Conservation (phyloP, 2,888 invertebrate species). For the Mythimna loreyi region DNA sequence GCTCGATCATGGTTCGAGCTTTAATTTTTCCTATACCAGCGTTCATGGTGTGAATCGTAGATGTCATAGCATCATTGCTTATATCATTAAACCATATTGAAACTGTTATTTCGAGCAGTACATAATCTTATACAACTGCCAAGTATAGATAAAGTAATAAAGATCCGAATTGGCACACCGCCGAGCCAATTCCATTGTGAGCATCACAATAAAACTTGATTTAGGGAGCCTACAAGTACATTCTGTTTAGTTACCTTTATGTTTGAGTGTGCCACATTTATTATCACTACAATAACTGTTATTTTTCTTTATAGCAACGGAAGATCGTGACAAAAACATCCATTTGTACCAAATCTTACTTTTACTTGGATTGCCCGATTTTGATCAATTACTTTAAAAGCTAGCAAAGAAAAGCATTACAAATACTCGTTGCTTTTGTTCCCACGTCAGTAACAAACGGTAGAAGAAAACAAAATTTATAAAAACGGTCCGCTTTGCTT, state of each 20-base stretch:
- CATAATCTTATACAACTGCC: not conserved
- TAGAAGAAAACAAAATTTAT: conserved; percentile 36
- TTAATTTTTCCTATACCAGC: not conserved
- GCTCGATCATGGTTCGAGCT: not conserved
- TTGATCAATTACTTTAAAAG: conserved; percentile 33
- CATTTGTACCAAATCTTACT: conserved; percentile 19
- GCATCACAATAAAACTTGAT: conserved; percentile 31
- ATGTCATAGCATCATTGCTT: not conserved
- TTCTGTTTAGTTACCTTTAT: conserved; percentile 12
- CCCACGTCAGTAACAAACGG: conserved; percentile 40
- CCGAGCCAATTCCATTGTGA: conserved; percentile 15
- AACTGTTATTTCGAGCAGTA: not conserved
- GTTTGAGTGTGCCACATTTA: conserved; percentile 31
- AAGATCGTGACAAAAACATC: conserved; percentile 23
- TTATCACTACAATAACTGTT: conserved; percentile 22
- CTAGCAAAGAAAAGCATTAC: conserved; percentile 22
- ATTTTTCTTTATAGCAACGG: conserved; percentile 15
- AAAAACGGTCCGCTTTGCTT: conserved; percentile 43
- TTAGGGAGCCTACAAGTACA: conserved; percentile 19
- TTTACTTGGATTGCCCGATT: conserved; percentile 24
- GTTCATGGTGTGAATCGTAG: not conserved
- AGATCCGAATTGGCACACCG: conserved; percentile 24
- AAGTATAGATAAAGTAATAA: conserved; percentile 20
- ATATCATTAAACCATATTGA: not conserved
- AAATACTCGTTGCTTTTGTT: conserved; percentile 16